Evolutionary conservation across 2,888 invertebrate species (phyloP), one percentile per base, ranked within the genome.

Genomic region (Callyntrura sp.): DNA sequence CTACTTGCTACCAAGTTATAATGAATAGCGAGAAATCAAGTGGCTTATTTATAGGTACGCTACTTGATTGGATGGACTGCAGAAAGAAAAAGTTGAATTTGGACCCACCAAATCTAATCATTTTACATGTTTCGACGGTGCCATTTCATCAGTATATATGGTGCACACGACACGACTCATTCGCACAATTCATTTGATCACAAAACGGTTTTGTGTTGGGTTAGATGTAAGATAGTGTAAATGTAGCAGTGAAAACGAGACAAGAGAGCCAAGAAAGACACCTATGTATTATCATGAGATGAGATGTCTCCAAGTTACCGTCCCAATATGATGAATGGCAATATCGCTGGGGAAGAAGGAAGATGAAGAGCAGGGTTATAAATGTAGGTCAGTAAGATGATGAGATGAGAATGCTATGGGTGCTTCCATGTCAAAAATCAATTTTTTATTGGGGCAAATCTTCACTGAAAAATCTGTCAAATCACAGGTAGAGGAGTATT

Each of bases 101-200:
- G 65, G 65, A 68, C 65, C 65, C 65, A 68, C 65, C 28, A 68
- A 68, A 68, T 28, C 9, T 23, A 57, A 57, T 35, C 60, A 17
- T 23, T 25, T 62, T 25, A 23, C 60, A 51, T 3, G 8, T 60
- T 20, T 14, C 14, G n/a, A 12, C 28, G 0, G 0, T 68, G 0
- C 11, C 62, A 2, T 25, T 23, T 62, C 25, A 62, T 62, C n/a
- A 14, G 12, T 3, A 12, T 51, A 12, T 3, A 12, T 51, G 2
- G 9, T n/a, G 5, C 51, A 51, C n/a, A n/a, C 12, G n/a, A n/a
- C n/a, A 5, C 9, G 6, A 35, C 35, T n/a, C 55, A 55, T 14
- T 55, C 55, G n/a, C 55, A 55, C 55, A 55, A 14, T 55, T 12
- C 51, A 14, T 51, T 14, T 11, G 3, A 4, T 55, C n/a, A n/a